A percentile compares a stretch with the other conserved stretches of the same genome.
Conservation (phyloP, 2,888 invertebrate genomes). For the Drosophila neutralis region DNA sequence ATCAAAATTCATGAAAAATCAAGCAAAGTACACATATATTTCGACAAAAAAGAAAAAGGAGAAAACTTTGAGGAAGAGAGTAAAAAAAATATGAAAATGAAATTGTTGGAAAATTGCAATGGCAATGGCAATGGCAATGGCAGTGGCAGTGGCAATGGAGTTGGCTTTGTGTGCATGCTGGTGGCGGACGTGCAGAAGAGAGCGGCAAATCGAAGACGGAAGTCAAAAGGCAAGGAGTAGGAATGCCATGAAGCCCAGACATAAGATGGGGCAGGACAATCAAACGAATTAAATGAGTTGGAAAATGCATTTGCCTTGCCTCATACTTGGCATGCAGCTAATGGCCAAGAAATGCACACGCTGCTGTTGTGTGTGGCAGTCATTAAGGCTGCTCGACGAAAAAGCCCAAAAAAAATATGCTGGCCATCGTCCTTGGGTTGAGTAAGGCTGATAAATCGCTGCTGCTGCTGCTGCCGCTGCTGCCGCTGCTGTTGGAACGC, state of each 20-base stretch:
- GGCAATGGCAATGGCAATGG: constrained; percentile 26
- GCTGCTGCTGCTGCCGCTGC: constrained; percentile 10
- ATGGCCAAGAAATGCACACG: constrained; percentile 42
- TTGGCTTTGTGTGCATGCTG: neutral
- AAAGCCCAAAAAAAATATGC: constrained; percentile 22
- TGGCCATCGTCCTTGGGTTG: constrained; percentile 25
- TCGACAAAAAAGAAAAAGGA: constrained; percentile 2
- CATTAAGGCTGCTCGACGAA: constrained; percentile 36
- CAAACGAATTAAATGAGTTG: constrained; percentile 61
- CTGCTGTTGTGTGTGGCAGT: constrained; percentile 20
- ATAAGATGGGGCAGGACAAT: constrained; percentile 37
- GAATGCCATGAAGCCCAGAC: constrained; percentile 29
- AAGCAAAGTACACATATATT: constrained; percentile 53
- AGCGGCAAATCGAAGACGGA: neutral
- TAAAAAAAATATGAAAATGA: constrained; percentile 60
- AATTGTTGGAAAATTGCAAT: constrained; percentile 68
- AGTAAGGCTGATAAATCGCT: constrained; percentile 35
- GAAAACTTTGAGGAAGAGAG: constrained; percentile 31
- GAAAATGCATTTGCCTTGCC: constrained; percentile 58
- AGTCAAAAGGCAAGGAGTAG: constrained; percentile 1
- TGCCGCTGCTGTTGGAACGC: neutral
- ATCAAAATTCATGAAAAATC: constrained; percentile 66
- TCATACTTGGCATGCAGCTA: constrained; percentile 37
- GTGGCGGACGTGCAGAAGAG: neutral
- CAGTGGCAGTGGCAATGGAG: neutral